phyloP scores from a whole-genome alignment of 2,797 vertebrate species.

The Sebastes nivosus region DNA sequence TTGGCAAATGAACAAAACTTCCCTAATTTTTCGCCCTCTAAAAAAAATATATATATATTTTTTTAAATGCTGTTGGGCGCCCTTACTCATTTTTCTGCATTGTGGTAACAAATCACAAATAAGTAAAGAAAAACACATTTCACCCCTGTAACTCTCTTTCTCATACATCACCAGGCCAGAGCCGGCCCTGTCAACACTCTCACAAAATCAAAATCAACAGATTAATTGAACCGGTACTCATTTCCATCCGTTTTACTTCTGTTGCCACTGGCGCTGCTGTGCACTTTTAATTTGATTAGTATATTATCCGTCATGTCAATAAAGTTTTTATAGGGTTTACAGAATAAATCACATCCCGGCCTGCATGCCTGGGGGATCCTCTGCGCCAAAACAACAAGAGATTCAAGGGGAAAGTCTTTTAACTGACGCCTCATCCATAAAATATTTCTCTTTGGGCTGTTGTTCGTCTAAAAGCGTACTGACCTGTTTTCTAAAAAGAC shows the following conservation, averaged over 20 bases:
- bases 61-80: too few relatives aligned
- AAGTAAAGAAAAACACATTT: too few relatives aligned
- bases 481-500: constrained; percentile 1
- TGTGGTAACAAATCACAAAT: too few relatives aligned
- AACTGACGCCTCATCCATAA: constrained; percentile 32
- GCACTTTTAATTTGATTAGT: constrained; percentile 48
- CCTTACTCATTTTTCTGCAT: too few relatives aligned
- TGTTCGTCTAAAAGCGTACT: constrained; percentile 16
- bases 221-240: constrained; percentile 34
- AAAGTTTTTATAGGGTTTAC: constrained; percentile 25
- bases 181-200: background rate
- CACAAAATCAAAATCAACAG: constrained; percentile 42
- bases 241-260: constrained; percentile 46
- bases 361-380: background rate
- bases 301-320: constrained; percentile 45
- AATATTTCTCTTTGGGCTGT: constrained; percentile 19
- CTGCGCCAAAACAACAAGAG: constrained; percentile 5
- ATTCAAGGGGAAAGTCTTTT: constrained; percentile 12
- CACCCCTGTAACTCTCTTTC: too few relatives aligned
- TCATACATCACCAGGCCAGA: too few relatives aligned
- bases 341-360: constrained; percentile 11
- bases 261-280: background rate
- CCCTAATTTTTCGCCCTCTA: background rate
- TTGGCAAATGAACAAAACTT: constrained; percentile 12
- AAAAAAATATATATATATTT: too few relatives aligned